Conservation (phyloP, 2,888 invertebrate genomes). For the Drosophila anceps region DNA sequence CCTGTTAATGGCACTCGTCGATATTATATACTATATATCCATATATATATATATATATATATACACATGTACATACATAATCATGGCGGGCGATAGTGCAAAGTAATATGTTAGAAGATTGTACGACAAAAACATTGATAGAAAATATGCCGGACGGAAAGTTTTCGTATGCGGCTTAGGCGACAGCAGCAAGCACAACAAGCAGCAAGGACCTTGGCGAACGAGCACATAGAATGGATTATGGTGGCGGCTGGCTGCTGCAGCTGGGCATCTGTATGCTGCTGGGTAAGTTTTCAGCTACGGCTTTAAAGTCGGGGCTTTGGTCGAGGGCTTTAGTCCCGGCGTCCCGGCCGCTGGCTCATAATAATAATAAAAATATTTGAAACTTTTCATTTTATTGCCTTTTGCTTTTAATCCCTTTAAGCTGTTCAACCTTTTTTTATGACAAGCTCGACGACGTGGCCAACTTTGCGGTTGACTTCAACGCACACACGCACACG, state of each 20-base stretch:
- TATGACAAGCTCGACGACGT: conserved; percentile 71
- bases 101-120: conserved; percentile 50
- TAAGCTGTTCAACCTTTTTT: conserved; percentile 73
- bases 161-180: conserved; percentile 37
- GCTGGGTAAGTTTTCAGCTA: conserved; percentile 62
- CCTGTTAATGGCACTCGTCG: conserved; percentile 62
- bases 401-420: conserved; percentile 80
- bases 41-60: conserved; percentile 24
- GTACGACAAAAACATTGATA: conserved; percentile 25
- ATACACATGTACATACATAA: conserved; percentile 35
- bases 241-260: conserved; percentile 62
- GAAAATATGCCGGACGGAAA: conserved; percentile 52
- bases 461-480: conserved; percentile 74
- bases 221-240: conserved; percentile 55
- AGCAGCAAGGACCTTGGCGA: conserved; percentile 41
- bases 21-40: conserved; percentile 35
- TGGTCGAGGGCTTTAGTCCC: background rate
- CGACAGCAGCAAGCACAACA: conserved; percentile 46
- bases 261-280: conserved; percentile 68
- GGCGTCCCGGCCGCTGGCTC: conserved; percentile 7
- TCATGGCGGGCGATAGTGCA: conserved; percentile 31
- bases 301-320: conserved; percentile 38
- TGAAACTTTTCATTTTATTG: conserved; percentile 80
- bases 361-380: conserved; percentile 76
- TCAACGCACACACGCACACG: conserved; percentile 25